Evolutionary conservation across 2,888 invertebrate species (phyloP).

Genomic region (Athripsodes cinereus): DNA sequence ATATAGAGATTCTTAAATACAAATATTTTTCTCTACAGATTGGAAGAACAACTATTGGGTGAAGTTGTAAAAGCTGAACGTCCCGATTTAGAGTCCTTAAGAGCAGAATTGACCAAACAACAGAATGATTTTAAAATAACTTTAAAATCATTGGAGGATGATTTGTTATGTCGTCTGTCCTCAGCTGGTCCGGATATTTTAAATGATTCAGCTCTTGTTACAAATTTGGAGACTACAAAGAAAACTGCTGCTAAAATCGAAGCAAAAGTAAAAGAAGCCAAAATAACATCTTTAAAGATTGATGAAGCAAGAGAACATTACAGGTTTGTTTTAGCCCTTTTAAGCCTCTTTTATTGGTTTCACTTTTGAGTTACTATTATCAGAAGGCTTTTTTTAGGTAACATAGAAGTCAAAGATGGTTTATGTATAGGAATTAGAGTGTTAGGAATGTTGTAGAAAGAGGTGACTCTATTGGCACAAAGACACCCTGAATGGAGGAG

Average conservation of each 20-base stretch:
- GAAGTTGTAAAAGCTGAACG: conserved; percentile 91
- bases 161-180: conserved; percentile 76
- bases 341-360: background rate
- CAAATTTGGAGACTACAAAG: conserved; percentile 90
- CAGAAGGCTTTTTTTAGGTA: no score
- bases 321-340: conserved; percentile 41
- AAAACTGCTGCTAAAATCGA: conserved; percentile 88
- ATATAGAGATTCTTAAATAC: no score
- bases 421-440: no score
- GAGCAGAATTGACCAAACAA: conserved; percentile 79
- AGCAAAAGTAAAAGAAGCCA: conserved; percentile 80
- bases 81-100: conserved; percentile 80
- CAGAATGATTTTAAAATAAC: conserved; percentile 94
- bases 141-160: conserved; percentile 86
- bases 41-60: conserved; percentile 89
- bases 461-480: no score
- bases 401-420: no score
- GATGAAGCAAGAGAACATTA: conserved; percentile 89
- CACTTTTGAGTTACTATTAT: no score
- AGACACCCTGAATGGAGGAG: no score
- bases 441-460: no score
- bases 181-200: conserved; percentile 89
- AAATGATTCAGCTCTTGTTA: conserved; percentile 83
- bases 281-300: conserved; percentile 77
- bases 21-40: conserved; percentile 35